Conservation (phyloP, 2,113 vertebrate genomes). For the Hydropotes inermis region DNA sequence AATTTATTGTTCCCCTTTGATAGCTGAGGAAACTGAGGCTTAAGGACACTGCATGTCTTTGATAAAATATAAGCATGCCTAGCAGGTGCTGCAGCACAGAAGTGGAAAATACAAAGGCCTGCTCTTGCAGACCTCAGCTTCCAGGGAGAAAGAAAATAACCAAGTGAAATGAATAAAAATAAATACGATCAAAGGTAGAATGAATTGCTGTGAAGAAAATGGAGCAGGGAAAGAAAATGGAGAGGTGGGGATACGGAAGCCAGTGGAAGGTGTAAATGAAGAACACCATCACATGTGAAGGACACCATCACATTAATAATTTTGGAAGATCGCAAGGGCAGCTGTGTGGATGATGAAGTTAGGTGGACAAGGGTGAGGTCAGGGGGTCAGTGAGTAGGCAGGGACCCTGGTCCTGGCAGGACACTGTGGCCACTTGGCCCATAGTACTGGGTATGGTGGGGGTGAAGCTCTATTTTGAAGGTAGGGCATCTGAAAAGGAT, state of each 20-base stretch:
- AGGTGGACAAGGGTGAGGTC: rapidly evolving
- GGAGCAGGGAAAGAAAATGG: too few relatives aligned
- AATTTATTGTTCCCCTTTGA: neutral
- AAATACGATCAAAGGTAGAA: neutral
- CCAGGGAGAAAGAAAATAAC: neutral
- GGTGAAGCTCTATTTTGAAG: neutral
- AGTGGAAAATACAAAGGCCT: rapidly evolving
- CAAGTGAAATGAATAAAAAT: neutral
- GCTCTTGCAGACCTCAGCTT: neutral
- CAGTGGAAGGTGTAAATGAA: rapidly evolving
- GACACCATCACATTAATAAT: rapidly evolving
- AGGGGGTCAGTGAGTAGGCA: neutral
- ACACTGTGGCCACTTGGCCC: rapidly evolving
- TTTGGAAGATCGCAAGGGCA: neutral
- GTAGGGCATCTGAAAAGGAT: too few relatives aligned
- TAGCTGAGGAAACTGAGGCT: neutral
- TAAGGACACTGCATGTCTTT: neutral
- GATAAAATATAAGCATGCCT: neutral
- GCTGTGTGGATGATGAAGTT: neutral
- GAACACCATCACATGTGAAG: neutral
- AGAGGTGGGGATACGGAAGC: neutral
- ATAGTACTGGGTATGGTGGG: rapidly evolving
- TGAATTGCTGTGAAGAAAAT: neutral
- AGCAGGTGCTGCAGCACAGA: rapidly evolving
- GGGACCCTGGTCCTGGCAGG: rapidly evolving